Evolutionary conservation across 2,113 vertebrate genomes (phyloP), one percentile per base, ranked within the genome.

Genomic region (Cynoglossus semilaevis): DNA sequence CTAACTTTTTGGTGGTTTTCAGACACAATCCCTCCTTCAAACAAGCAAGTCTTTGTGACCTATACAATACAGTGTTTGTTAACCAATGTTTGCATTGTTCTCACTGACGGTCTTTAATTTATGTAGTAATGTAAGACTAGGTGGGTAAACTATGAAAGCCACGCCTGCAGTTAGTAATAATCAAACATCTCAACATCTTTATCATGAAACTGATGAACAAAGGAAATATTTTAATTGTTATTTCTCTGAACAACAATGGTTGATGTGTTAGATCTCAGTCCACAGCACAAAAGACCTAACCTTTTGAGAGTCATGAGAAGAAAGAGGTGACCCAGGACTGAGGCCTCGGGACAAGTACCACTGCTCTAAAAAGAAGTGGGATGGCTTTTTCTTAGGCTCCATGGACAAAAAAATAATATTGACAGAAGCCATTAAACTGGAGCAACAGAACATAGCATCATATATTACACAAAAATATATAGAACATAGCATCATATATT

Each of bases 351-450:
- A 93, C 75, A 90, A 90, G 64, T 95, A 83, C 96, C 95, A 96
- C 86, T 93, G 94, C 86, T 95, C 93, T 67, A 95, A 86, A 91
- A 95, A 93, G 88, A 94, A 96, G 73, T 87, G 91, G 55, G 93
- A 92, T 9, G 93, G 92, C 87, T 95, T 95, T 83, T 90, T 90
- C 87, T 93, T 93, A 13, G 90, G 91, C 93, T 97, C 90, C 68
- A 82, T 41, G 84, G 76, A 57, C 22, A 29, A 55, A 65, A 29
- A 51, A 48, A 50, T 35, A 58, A 2, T 7, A 45, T 55, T 61
- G 19, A 65, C 63, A 72, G n/a, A 50, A 19, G 53, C 15, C 55
- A 59, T 69, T 58, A 69, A 16, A 68, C 3, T 51, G 52, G 1
- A 48, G n/a, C 47, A 3, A n/a, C 38, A 35, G 44, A 37, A 8